Evolutionary conservation across 2,113 vertebrate species (phyloP), one percentile per base, ranked within the genome.

Genomic region (Accipiter virgatus): DNA sequence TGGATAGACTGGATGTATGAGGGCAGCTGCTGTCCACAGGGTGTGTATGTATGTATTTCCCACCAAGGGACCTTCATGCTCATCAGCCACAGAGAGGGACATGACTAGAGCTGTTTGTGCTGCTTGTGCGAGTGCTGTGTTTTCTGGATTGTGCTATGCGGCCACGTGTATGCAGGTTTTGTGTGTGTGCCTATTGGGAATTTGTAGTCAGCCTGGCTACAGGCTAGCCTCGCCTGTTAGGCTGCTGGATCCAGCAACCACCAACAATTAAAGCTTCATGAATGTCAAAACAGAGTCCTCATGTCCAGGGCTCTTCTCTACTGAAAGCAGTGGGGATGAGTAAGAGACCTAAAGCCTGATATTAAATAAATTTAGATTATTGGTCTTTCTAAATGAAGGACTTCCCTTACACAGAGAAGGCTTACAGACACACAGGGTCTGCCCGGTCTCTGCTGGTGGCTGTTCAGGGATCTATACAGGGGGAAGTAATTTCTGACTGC

Each of bases 41-140:
- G 7, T 16, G 32, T 40, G 27, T 16, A 5, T 13, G 27, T n/a
- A 16, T 11, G 16, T 16, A 22, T 9, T 84, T 40, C 52, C 47
- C 36, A 23, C 36, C 4, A 5, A 29, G 4, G 22, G 25, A 6
- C 11, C 25, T 66, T 45, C 0, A 1, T 17, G 36, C 19, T 26
- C n/a, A 12, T 45, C 56, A 61, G 40, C 45, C 40, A 27, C 17
- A 27, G 47, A 58, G 13, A 2, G 4, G 4, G 20, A 65, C 25
- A 50, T 14, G 26, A 47, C n/a, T 32, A 20, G 63, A 68, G 25
- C 26, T 25, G 6, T 52, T 50, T 5, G 18, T 72, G 34, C 36
- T 58, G 26, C 14, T 23, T 52, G 47, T 81, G 47, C 4, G 4
- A 80, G 72, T 47, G 50, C 47, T 40, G 40, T 36, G 45, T 45